phyloP scores from a whole-genome alignment of 53 echinoderm and acorn worm species.

The Echinometra lucunter region DNA sequence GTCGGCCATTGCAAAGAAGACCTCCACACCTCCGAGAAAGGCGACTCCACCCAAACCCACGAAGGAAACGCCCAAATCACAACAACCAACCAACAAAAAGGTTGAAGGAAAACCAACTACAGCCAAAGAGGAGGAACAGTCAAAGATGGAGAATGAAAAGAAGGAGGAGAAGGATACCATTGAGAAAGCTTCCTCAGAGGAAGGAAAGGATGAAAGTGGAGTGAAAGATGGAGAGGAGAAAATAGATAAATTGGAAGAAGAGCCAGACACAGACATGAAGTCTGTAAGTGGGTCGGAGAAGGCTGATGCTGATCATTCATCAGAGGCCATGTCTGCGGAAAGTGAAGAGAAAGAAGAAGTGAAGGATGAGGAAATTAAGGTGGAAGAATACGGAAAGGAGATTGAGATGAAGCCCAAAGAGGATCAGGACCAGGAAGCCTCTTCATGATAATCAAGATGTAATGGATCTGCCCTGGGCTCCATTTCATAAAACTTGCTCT shows the following conservation, averaged over 20 bases:
- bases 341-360: slow-evolving; percentile 46
- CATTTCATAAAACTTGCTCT: too few species aligned
- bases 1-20: slow-evolving; percentile 1
- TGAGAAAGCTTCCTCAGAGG: slow-evolving; percentile 17
- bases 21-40: slow-evolving; percentile 54
- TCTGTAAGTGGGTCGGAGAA: background rate
- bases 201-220: slow-evolving; percentile 12
- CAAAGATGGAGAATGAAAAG: slow-evolving; percentile 19
- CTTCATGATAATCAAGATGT: background rate
- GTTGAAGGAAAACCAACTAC: background rate
- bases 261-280: slow-evolving; percentile 12
- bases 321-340: slow-evolving; percentile 28
- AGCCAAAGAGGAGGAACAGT: background rate
- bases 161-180: slow-evolving; percentile 6
- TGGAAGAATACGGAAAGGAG: slow-evolving; percentile 59
- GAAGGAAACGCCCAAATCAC: slow-evolving; percentile 24
- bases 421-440: background rate
- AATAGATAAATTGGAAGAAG: background rate
- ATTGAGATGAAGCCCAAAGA: slow-evolving; percentile 27
- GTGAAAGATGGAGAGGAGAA: slow-evolving; percentile 39
- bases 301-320: background rate
- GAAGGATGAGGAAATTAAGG: slow-evolving; percentile 8
- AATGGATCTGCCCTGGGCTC: background rate
- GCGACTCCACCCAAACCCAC: background rate
- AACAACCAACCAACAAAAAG: slow-evolving; percentile 47